These are phyloP conservation scores for Iguana delicatissima DNA, from an alignment of 2,797 vertebrate species.

Conservation along the genomic window DNA sequence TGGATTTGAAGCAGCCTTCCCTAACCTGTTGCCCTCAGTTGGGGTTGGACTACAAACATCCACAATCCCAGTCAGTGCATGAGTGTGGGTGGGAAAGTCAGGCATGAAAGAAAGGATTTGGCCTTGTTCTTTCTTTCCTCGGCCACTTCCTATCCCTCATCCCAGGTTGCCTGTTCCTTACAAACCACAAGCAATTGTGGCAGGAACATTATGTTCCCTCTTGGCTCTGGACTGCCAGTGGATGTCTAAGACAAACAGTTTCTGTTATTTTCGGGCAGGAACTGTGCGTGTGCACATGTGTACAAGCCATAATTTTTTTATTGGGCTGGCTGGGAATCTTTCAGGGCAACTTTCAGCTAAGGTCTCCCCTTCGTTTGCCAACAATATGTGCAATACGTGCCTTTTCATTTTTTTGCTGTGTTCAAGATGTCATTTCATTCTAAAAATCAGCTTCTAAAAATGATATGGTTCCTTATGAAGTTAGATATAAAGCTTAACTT, in stretches of 20 bases:
- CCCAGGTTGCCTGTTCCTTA: slow-evolving; percentile 20
- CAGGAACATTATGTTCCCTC: slow-evolving; percentile 44
- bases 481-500: not conserved
- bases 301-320: not conserved
- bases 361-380: not conserved
- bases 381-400: not conserved
- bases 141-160: not conserved
- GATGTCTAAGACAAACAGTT: not conserved
- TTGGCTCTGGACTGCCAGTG: not conserved
- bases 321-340: not conserved
- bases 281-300: not conserved
- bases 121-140: not conserved
- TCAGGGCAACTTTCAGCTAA: not conserved
- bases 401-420: not conserved
- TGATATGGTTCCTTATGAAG: not conserved
- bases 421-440: not conserved
- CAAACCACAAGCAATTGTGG: slow-evolving; percentile 49
- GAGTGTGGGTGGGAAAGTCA: not conserved
- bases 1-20: too few species aligned
- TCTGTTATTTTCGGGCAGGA: not conserved
- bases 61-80: too few species aligned
- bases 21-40: too few species aligned
- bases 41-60: too few species aligned
- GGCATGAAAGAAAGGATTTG: not conserved
- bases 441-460: not conserved